Percentiles rank a stretch among this genome's conserved stretches.
phyloP scores from a whole-genome alignment of 1,140 invertebrate species.

The Papilio helenus region DNA sequence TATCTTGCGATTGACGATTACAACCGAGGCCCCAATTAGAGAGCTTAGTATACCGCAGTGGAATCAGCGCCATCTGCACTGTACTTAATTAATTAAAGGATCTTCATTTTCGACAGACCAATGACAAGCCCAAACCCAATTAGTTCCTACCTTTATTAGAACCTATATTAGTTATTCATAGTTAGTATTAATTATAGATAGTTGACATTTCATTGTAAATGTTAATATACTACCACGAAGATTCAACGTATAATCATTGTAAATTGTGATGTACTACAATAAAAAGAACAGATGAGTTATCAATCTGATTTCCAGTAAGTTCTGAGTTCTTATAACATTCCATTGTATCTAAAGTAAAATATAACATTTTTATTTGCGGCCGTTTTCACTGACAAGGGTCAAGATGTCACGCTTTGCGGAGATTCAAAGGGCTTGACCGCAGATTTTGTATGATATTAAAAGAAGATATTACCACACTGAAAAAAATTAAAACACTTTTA shows the following conservation, averaged over 20 bases:
- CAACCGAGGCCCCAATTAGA: constrained; percentile 71
- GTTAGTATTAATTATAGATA: too few species aligned
- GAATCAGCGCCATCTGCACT: constrained; percentile 62
- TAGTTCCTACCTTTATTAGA: constrained; percentile 47
- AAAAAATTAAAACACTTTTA: neutral
- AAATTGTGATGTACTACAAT: neutral
- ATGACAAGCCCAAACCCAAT: constrained; percentile 55
- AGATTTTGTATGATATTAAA: neutral
- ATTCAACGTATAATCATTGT: neutral
- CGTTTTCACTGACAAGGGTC: constrained; percentile 16
- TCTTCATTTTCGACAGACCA: constrained; percentile 41
- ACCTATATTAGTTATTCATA: constrained; percentile 52
- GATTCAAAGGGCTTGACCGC: constrained; percentile 5
- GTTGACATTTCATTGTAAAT: constrained; percentile 34
- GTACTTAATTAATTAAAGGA: constrained; percentile 63
- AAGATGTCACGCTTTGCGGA: constrained; percentile 19
- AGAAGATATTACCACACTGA: neutral
- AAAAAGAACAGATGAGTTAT: neutral
- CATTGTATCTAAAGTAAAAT: neutral
- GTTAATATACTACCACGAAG: neutral
- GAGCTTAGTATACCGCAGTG: constrained; percentile 59
- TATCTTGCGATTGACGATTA: constrained; percentile 74
- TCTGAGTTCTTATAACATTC: too few species aligned
- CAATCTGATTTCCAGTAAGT: neutral
- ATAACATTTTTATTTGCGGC: neutral